Conservation (phyloP, 2,113 vertebrate species). For the Protobothrops flavoviridis region DNA sequence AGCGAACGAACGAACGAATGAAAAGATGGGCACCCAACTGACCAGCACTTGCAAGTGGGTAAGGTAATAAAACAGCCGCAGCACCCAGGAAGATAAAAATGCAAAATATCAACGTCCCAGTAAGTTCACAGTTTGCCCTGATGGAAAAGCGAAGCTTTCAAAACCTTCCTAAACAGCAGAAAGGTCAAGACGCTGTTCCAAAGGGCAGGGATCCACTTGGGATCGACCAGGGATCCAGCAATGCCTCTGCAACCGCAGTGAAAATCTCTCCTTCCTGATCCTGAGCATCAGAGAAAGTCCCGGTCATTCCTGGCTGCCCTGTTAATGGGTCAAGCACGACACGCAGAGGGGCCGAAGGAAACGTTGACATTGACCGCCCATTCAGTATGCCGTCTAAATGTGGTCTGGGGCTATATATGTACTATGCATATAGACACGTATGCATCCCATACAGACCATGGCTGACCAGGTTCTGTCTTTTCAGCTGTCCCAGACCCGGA, state of each 20-base stretch:
- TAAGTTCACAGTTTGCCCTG: background rate
- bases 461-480: background rate
- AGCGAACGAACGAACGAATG: background rate
- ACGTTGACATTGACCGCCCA: background rate
- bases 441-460: no score
- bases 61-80: background rate
- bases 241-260: background rate
- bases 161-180: background rate
- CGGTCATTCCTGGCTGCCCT: background rate
- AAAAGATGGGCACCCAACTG: background rate
- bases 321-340: background rate
- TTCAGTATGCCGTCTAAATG: background rate
- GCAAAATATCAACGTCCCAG: background rate
- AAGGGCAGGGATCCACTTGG: background rate
- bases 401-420: background rate
- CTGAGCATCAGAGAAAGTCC: background rate
- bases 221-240: background rate
- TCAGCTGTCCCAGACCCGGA: background rate
- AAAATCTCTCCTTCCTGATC: background rate
- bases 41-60: background rate
- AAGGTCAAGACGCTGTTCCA: background rate
- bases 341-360: background rate
- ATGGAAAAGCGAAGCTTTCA: background rate
- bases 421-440: no score
- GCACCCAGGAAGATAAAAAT: background rate